These are phyloP conservation scores for Mormyrops boulengeri DNA, from an alignment of 2,797 vertebrate species.

Conservation along the genomic window DNA sequence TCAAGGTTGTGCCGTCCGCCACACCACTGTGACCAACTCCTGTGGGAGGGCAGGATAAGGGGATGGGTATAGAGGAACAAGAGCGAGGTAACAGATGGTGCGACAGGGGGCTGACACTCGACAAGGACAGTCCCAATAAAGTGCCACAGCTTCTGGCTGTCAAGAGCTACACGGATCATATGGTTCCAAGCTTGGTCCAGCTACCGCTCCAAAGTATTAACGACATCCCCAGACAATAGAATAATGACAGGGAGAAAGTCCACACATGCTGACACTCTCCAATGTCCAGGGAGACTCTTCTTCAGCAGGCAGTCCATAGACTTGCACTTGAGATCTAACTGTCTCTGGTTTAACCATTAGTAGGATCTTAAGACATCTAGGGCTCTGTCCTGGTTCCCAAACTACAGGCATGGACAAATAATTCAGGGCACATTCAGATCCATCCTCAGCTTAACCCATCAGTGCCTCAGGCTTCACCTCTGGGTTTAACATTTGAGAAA, in stretches of 20 bases:
- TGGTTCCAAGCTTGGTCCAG: neutral
- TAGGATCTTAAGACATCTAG: no score
- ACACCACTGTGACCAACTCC: slow-evolving; percentile 57
- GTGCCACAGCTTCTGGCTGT: neutral
- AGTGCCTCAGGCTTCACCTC: no score
- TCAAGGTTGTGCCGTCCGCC: slow-evolving; percentile 61
- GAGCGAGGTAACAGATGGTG: neutral
- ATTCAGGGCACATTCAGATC: no score
- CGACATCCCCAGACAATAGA: neutral
- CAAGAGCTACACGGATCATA: neutral
- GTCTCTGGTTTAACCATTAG: no score
- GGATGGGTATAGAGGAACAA: neutral
- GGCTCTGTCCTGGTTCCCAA: no score
- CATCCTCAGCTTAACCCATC: no score
- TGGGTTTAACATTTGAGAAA: neutral
- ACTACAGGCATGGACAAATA: no score
- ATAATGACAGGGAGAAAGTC: neutral
- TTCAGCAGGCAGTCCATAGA: no score
- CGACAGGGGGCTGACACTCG: neutral
- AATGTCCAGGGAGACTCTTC: neutral
- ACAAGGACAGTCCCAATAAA: neutral
- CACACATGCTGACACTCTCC: neutral
- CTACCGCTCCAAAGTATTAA: neutral
- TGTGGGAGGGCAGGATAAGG: slow-evolving; percentile 18
- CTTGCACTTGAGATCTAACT: no score